Conservation (phyloP, 2,113 vertebrate species). For the Raja brachyura region DNA sequence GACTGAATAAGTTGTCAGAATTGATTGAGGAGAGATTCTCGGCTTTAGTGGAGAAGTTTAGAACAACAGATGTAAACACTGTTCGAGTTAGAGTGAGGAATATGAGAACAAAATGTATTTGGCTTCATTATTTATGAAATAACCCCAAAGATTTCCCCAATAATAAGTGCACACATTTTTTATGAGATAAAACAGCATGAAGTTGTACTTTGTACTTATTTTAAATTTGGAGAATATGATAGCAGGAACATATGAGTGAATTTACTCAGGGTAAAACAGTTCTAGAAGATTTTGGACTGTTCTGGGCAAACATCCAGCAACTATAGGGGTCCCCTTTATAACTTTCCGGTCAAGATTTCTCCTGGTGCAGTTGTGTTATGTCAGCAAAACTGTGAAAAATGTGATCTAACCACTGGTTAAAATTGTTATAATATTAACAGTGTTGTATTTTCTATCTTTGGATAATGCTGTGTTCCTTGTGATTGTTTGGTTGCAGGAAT, state of each 20-base stretch:
- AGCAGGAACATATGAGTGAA: neutral
- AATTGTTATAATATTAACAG: neutral
- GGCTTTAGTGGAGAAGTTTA: too few species aligned
- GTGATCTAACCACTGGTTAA: neutral
- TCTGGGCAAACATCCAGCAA: neutral
- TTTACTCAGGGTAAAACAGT: neutral
- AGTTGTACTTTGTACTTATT: neutral
- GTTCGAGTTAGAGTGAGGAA: too few species aligned
- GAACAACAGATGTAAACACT: too few species aligned
- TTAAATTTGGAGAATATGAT: neutral
- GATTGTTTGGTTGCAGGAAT: neutral
- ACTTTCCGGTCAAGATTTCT: neutral
- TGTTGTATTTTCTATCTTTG: neutral
- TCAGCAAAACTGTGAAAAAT: neutral
- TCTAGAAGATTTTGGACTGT: neutral
- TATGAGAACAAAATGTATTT: too few species aligned
- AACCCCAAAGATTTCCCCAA: too few species aligned
- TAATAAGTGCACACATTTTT: too few species aligned
- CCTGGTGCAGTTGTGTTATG: neutral
- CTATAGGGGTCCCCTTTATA: neutral
- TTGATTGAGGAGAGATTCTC: too few species aligned
- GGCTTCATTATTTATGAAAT: too few species aligned
- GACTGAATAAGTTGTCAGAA: too few species aligned
- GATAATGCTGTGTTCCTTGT: neutral
- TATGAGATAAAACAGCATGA: too few species aligned